Percentiles rank a stretch among this genome's conserved stretches.
Evolutionary conservation across 2,888 invertebrate genomes (phyloP).

Genomic region (Yponomeuta cagnagella): DNA sequence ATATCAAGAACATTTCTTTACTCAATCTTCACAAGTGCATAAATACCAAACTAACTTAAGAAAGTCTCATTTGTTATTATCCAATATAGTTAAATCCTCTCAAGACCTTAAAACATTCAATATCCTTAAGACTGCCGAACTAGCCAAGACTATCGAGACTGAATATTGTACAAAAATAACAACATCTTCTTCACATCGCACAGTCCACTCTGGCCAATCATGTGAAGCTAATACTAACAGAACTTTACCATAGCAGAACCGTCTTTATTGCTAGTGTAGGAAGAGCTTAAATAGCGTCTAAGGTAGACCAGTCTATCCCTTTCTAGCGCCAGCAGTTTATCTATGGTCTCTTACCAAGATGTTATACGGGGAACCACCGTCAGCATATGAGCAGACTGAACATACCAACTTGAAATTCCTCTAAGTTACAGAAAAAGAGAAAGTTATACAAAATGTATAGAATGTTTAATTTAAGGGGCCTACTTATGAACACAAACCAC

Average conservation of each 20-base stretch:
- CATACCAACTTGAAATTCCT: background rate
- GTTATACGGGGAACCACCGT: background rate
- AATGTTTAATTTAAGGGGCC: too few species aligned
- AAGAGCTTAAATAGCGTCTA: background rate
- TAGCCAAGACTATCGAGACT: background rate
- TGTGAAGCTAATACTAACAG: background rate
- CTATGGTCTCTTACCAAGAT: background rate
- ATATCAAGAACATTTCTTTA: background rate
- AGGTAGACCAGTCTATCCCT: background rate
- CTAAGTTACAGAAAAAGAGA: too few species aligned
- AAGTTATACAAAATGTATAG: too few species aligned
- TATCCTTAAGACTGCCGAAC: background rate
- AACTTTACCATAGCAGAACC: background rate
- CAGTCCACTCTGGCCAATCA: background rate
- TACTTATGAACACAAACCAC: too few species aligned
- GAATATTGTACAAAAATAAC: slow-evolving; percentile 13
- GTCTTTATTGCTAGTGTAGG: background rate
- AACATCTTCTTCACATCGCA: background rate
- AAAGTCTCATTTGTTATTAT: background rate
- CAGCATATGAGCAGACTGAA: background rate
- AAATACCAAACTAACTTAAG: background rate
- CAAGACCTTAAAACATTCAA: background rate
- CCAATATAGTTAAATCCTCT: background rate
- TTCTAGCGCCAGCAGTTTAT: background rate
- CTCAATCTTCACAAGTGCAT: background rate